Evolutionary conservation across 2,113 vertebrate species (phyloP).

Genomic region (Ibidorhyncha struthersii): DNA sequence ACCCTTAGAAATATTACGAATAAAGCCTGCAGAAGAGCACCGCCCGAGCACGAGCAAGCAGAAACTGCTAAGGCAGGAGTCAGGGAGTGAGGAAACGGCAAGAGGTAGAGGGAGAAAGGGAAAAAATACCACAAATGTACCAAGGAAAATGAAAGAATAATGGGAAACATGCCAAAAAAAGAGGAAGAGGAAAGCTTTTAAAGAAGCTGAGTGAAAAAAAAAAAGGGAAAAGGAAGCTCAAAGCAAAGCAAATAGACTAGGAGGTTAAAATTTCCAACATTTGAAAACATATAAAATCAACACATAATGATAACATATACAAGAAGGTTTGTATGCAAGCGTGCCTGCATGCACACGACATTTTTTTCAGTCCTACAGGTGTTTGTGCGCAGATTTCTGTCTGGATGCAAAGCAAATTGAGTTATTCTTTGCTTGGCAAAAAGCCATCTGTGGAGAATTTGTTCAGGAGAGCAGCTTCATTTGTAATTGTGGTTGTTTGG

Average conservation of each 20-base stretch:
- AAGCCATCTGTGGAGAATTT: not conserved
- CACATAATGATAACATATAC: not conserved
- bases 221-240: not conserved
- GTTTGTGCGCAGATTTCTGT: not conserved
- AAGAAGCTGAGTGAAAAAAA: not conserved
- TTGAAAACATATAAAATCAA: not conserved
- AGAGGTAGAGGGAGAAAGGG: not conserved
- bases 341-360: fast-evolving
- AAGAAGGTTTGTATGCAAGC: fast-evolving
- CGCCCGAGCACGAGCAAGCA: no score
- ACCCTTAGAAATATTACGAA: not conserved
- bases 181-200: not conserved
- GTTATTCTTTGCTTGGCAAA: not conserved
- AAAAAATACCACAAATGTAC: not conserved
- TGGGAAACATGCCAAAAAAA: not conserved
- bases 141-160: not conserved
- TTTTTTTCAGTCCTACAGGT: not conserved
- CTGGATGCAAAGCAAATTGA: not conserved
- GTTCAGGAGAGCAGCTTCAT: not conserved
- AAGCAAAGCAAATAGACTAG: not conserved
- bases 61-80: not conserved
- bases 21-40: not conserved
- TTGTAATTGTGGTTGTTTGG: not conserved
- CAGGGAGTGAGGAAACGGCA: not conserved
- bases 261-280: not conserved